phyloP scores from a whole-genome alignment of 2,113 vertebrate genomes.

The Actinemys pallida region DNA sequence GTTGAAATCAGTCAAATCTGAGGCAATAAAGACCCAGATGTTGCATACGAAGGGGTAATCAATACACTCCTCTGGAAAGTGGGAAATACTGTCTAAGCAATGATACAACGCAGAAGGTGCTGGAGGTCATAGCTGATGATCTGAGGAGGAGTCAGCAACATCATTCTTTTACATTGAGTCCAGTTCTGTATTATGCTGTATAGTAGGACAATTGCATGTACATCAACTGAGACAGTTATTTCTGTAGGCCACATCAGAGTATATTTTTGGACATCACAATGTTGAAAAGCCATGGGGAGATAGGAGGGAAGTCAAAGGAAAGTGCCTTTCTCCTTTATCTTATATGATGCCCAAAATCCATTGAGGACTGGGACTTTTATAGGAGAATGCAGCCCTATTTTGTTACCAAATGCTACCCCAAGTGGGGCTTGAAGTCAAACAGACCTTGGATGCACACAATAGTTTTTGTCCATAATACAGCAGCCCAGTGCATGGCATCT shows the following conservation, averaged over 20 bases:
- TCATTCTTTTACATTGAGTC: not conserved
- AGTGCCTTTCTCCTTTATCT: not conserved
- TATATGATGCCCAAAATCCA: not conserved
- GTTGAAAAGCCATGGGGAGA: not conserved
- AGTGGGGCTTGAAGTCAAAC: not conserved
- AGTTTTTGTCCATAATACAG: not conserved
- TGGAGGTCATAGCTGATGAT: not conserved
- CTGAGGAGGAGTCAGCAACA: not conserved
- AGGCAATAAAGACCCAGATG: not conserved
- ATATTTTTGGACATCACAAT: not conserved
- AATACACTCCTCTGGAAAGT: not conserved
- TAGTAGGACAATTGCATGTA: not conserved
- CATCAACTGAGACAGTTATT: not conserved
- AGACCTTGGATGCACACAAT: rapidly evolving
- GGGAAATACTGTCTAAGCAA: not conserved
- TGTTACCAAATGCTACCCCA: not conserved
- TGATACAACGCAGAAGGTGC: not conserved
- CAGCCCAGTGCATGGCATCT: not conserved
- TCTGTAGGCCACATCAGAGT: not conserved
- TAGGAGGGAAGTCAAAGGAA: not conserved
- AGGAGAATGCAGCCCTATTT: not conserved
- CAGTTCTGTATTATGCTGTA: not conserved
- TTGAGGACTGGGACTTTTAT: not conserved
- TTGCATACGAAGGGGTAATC: not conserved
- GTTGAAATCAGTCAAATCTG: not conserved